These are phyloP conservation scores for Mycetomoellerius zeteki DNA, from an alignment of 1,140 invertebrate genomes.

Conservation along the genomic window DNA sequence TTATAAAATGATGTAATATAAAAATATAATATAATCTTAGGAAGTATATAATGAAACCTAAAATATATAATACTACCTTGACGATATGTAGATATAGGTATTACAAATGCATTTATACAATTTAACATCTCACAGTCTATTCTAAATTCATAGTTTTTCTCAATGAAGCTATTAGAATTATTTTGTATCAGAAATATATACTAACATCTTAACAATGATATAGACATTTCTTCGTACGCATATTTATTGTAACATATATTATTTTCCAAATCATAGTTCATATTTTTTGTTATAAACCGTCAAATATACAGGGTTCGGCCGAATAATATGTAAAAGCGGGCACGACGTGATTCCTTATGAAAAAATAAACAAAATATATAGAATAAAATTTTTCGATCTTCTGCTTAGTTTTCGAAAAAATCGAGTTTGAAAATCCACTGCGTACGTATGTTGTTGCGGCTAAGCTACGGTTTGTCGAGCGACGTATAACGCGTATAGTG, in stretches of 20 bases:
- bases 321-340: no score
- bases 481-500: no score
- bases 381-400: no score
- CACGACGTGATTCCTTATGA: no score
- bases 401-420: no score
- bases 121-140: not conserved
- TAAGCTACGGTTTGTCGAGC: no score
- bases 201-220: not conserved
- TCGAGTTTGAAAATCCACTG: no score
- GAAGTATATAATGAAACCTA: not conserved
- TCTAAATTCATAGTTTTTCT: not conserved
- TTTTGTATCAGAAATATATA: not conserved
- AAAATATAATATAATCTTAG: conserved; percentile 15
- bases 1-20: not conserved
- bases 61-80: not conserved
- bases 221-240: not conserved
- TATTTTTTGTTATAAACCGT: not conserved
- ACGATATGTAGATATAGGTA: not conserved
- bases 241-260: not conserved
- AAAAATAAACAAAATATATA: no score
- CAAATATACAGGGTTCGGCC: no score
- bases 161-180: not conserved
- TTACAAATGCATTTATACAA: not conserved
- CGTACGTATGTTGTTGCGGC: no score
- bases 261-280: not conserved